A percentile compares a stretch with the other conserved stretches of the same genome.
Evolutionary conservation across 2,113 vertebrate genomes (phyloP).

Genomic region (Prionailurus viverrinus): DNA sequence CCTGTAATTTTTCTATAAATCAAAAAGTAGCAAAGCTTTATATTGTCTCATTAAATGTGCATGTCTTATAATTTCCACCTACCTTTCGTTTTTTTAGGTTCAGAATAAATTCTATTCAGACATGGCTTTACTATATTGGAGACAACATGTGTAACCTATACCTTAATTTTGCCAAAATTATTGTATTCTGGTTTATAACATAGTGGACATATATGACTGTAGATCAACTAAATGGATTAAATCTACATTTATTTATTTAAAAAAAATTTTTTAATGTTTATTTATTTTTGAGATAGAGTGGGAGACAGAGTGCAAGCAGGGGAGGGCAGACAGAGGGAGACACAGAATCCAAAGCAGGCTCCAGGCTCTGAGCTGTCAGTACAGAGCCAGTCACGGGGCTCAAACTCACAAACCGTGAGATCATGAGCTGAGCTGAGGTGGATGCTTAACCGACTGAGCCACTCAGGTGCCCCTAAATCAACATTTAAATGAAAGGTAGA

Average conservation of each 20-base stretch:
- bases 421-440: too few relatives aligned
- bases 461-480: too few relatives aligned
- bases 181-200: not conserved
- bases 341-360: too few relatives aligned
- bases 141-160: not conserved
- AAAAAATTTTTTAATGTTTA: too few relatives aligned
- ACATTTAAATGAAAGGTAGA: not conserved
- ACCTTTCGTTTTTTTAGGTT: not conserved
- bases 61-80: not conserved
- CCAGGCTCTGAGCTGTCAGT: too few relatives aligned
- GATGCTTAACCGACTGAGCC: too few relatives aligned
- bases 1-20: not conserved
- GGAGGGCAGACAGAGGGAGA: too few relatives aligned
- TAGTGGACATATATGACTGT: not conserved
- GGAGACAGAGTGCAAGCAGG: too few relatives aligned
- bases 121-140: not conserved
- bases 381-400: too few relatives aligned
- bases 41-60: not conserved
- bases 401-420: too few relatives aligned
- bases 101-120: not conserved
- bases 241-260: not conserved
- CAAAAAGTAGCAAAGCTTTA: constrained; percentile 3
- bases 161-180: not conserved
- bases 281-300: too few relatives aligned
- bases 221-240: not conserved